Evolutionary conservation across 2,797 vertebrate species (phyloP).

Genomic region (Cygnus olor): DNA sequence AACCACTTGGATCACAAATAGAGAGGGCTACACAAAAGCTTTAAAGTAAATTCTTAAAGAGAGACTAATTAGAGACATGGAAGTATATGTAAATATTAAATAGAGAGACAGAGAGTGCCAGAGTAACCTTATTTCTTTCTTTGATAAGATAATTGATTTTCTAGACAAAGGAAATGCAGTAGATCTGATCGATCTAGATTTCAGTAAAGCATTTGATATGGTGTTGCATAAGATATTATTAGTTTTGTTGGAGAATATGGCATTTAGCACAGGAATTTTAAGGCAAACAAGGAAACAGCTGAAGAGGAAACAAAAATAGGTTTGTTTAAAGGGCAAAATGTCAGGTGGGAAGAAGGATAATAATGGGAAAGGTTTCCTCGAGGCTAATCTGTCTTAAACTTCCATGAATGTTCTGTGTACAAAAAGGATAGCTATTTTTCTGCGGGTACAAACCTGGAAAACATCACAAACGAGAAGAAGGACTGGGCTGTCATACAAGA

Average conservation of each 20-base stretch:
- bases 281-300: conserved; percentile 13
- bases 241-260: background rate
- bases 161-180: conserved; percentile 53
- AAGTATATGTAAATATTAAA: background rate
- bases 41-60: conserved; percentile 17
- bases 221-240: conserved; percentile 40
- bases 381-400: background rate
- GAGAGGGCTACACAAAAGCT: background rate
- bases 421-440: background rate
- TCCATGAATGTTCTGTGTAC: background rate
- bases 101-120: conserved; percentile 21
- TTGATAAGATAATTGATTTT: conserved; percentile 71
- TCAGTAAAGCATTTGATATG: conserved; percentile 35
- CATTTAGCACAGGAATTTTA: background rate
- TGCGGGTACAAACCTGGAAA: background rate
- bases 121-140: conserved; percentile 49
- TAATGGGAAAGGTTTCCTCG: background rate
- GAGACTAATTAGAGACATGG: conserved; percentile 13
- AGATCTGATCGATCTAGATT: conserved; percentile 58
- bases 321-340: background rate
- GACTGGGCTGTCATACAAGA: background rate
- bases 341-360: background rate
- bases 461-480: background rate
- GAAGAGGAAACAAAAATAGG: background rate
- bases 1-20: background rate